Conservation (phyloP, 2,113 vertebrate species). For the Rhabdomys dilectus region DNA sequence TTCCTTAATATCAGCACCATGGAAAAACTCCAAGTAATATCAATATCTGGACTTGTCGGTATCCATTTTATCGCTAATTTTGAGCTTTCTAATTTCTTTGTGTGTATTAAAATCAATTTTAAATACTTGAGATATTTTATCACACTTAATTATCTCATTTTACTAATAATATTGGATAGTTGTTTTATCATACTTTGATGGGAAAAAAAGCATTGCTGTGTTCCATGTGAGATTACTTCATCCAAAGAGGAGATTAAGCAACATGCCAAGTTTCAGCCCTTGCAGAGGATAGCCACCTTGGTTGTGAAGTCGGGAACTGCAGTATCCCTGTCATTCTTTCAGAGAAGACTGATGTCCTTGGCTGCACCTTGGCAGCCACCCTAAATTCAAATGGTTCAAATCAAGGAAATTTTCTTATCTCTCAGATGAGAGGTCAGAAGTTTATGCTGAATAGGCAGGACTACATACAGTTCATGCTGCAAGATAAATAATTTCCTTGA, state of each 20-base stretch:
- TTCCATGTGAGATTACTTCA: not conserved
- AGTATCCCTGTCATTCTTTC: not conserved
- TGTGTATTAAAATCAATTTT: not conserved
- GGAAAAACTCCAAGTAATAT: not conserved
- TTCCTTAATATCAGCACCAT: not conserved
- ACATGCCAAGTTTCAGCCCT: not conserved
- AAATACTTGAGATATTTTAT: not conserved
- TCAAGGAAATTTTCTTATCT: accelerated
- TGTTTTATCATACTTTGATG: not conserved
- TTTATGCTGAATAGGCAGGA: not conserved
- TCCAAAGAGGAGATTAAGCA: not conserved
- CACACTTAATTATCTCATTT: not conserved
- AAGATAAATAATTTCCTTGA: not conserved
- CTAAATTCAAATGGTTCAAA: not conserved
- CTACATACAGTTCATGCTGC: accelerated
- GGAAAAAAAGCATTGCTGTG: not conserved
- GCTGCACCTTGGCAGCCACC: too few relatives aligned
- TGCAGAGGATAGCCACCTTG: accelerated
- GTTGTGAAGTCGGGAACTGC: accelerated
- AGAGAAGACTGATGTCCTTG: accelerated
- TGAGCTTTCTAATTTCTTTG: not conserved
- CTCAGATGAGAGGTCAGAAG: not conserved
- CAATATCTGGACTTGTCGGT: not conserved
- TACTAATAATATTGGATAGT: not conserved
- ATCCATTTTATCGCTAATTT: not conserved